phyloP scores from a whole-genome alignment of 92 coral and sea anemone species.

The Pocillopora meandrina region DNA sequence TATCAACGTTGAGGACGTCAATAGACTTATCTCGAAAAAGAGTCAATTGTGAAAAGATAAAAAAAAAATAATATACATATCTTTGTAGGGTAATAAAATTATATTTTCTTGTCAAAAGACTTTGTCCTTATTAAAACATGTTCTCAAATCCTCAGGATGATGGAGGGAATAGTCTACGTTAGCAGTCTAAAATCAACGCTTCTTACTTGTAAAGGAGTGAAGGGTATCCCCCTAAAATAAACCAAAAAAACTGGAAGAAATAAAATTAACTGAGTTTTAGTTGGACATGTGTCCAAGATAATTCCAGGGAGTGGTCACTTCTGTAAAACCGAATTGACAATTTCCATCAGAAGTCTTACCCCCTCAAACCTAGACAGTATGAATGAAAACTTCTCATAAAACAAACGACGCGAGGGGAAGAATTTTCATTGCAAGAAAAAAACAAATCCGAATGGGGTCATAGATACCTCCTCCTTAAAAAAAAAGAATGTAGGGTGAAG shows the following conservation, averaged over 20 bases:
- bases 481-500: background rate
- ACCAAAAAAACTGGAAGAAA: background rate
- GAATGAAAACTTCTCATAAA: background rate
- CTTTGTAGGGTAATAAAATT: conserved; percentile 16
- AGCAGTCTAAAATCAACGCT: background rate
- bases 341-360: background rate
- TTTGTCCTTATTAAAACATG: background rate
- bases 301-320: conserved; percentile 23
- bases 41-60: conserved; percentile 12
- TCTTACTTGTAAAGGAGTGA: background rate
- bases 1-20: conserved; percentile 8
- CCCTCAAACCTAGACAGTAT: background rate
- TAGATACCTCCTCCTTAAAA: background rate
- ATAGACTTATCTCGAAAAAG: conserved; percentile 11
- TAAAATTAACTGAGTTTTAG: background rate
- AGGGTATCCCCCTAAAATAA: background rate
- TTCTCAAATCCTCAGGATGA: background rate
- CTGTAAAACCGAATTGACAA: background rate
- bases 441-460: background rate
- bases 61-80: background rate
- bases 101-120: background rate
- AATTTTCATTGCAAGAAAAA: background rate
- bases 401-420: background rate
- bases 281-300: background rate
- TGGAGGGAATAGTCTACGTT: too few relatives aligned